Percentiles rank a stretch among this genome's conserved stretches.
Conservation (phyloP, 2,888 invertebrate species). For the Diploptera punctata region DNA sequence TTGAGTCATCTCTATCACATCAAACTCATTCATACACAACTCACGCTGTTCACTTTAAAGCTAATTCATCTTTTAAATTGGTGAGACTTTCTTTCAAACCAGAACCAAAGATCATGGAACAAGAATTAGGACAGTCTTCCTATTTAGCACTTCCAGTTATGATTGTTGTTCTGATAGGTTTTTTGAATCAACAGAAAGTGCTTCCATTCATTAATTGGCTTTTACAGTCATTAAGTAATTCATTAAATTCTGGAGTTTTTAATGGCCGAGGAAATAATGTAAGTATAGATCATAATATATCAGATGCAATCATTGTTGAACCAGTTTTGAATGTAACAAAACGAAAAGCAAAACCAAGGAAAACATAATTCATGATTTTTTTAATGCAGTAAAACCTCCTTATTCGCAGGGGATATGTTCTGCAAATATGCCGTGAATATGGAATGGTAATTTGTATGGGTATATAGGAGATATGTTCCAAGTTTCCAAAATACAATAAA, state of each 20-base stretch:
- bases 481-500: too few relatives aligned
- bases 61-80: constrained; percentile 79
- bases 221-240: constrained; percentile 4
- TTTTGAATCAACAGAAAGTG: constrained; percentile 68
- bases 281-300: constrained; percentile 2
- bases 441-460: too few relatives aligned
- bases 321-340: constrained; percentile 32
- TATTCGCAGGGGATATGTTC: too few relatives aligned
- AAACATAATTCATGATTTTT: constrained; percentile 29
- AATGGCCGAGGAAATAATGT: neutral
- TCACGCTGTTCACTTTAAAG: constrained; percentile 72
- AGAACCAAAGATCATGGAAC: constrained; percentile 71
- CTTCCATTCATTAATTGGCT: constrained; percentile 28
- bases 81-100: constrained; percentile 69
- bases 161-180: constrained; percentile 63
- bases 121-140: constrained; percentile 80
- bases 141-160: constrained; percentile 72
- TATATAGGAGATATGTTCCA: too few relatives aligned
- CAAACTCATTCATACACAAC: constrained; percentile 70
- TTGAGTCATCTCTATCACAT: constrained; percentile 78
- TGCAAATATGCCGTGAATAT: too few relatives aligned
- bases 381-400: too few relatives aligned
- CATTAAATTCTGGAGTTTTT: neutral
- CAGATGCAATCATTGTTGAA: constrained; percentile 40
- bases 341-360: constrained; percentile 40